Conservation (phyloP, 2,797 vertebrate genomes). For the Gadopsis marmoratus region DNA sequence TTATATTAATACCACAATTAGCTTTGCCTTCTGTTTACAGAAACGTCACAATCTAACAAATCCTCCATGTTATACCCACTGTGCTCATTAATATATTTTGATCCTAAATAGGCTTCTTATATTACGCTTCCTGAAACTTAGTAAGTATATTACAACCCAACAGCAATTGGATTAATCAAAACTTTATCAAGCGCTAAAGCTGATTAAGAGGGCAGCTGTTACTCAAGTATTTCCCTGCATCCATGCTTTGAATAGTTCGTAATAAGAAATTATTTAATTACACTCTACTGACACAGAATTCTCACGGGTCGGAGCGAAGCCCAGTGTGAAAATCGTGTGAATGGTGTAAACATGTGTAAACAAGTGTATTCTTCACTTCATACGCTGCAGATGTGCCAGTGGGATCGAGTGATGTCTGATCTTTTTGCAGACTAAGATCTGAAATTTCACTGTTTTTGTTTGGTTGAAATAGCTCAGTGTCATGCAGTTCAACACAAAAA, state of each 20-base stretch:
- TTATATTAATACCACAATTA: conserved; percentile 24
- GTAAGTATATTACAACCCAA: not conserved
- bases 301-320: not conserved
- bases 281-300: not conserved
- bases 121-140: not conserved
- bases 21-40: conserved; percentile 17
- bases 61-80: not conserved
- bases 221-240: conserved; percentile 53
- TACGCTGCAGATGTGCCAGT: not conserved
- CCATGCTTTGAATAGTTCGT: conserved; percentile 23
- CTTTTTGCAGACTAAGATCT: not conserved
- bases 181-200: conserved; percentile 24
- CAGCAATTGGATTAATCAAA: conserved; percentile 17
- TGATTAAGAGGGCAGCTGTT: conserved; percentile 49
- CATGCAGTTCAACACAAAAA: not conserved
- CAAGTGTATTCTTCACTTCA: not conserved
- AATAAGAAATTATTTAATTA: conserved; percentile 7
- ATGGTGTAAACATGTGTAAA: not conserved
- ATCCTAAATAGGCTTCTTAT: conserved; percentile 25
- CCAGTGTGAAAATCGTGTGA: not conserved
- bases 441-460: not conserved
- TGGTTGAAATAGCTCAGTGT: conserved; percentile 1
- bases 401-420: not conserved
- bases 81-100: conserved; percentile 25
- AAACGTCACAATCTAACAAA: conserved; percentile 16